Percentiles rank a stretch among this genome's conserved stretches.
phyloP scores from a whole-genome alignment of 2,888 invertebrate species.

The Salpingus planirostris region DNA sequence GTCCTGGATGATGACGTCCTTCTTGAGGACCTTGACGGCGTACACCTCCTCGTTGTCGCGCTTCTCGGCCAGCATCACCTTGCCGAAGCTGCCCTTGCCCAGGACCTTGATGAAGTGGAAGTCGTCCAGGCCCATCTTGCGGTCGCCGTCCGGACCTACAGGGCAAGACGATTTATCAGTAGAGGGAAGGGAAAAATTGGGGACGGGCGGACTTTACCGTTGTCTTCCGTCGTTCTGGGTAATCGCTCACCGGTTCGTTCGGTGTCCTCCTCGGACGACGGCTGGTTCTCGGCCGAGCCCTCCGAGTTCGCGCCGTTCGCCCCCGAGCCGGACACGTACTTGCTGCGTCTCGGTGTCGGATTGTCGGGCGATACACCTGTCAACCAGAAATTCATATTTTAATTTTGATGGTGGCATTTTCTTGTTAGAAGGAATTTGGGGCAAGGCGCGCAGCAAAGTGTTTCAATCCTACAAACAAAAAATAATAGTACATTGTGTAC shows the following conservation, averaged over 20 bases:
- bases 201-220: too few species aligned
- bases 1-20: slow-evolving; percentile 96
- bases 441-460: too few species aligned
- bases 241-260: slow-evolving; percentile 27
- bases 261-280: slow-evolving; percentile 22
- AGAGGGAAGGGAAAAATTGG: too few species aligned
- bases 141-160: slow-evolving; percentile 17
- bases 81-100: slow-evolving; percentile 98
- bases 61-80: slow-evolving; percentile 95
- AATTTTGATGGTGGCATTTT: too few species aligned
- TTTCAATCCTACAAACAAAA: too few species aligned
- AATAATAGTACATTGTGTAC: too few species aligned
- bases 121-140: slow-evolving; percentile 62
- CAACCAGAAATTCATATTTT: too few species aligned
- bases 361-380: slow-evolving; percentile 71
- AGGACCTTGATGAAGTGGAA: slow-evolving; percentile 97
- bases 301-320: slow-evolving; percentile 32
- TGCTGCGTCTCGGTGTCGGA: slow-evolving; percentile 59
- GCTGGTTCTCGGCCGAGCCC: slow-evolving; percentile 29
- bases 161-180: slow-evolving; percentile 29
- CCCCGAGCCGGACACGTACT: slow-evolving; percentile 35
- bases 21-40: slow-evolving; percentile 86
- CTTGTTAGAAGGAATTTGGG: too few species aligned
- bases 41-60: slow-evolving; percentile 88
- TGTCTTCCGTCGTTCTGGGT: slow-evolving; percentile 41